phyloP scores from a whole-genome alignment of 2,888 invertebrate genomes.

The Scaptomyza parva region DNA sequence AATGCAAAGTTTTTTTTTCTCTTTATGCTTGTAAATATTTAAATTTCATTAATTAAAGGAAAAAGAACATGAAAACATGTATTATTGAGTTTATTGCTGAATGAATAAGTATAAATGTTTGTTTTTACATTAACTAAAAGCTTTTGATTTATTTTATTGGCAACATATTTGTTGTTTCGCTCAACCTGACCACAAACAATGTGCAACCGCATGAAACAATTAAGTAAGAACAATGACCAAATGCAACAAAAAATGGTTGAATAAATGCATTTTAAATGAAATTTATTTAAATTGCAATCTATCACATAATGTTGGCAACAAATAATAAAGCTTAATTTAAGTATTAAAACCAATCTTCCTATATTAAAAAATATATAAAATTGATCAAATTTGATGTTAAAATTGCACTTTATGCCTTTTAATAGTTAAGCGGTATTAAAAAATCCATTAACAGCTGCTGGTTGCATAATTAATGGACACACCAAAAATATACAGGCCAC shows the following conservation, averaged over 20 bases:
- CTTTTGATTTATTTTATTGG: not conserved
- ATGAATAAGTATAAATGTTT: not conserved
- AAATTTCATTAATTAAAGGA: constrained; percentile 63
- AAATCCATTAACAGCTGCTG: constrained; percentile 49
- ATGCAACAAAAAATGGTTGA: constrained; percentile 26
- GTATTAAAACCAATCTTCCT: too few relatives aligned
- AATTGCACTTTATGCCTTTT: not conserved
- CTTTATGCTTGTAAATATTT: constrained; percentile 62
- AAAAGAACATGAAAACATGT: constrained; percentile 3
- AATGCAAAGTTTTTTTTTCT: constrained; percentile 42
- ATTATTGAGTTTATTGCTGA: not conserved
- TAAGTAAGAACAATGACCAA: constrained; percentile 45
- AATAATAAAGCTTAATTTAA: too few relatives aligned
- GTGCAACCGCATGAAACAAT: constrained; percentile 36
- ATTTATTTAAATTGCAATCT: constrained; percentile 32
- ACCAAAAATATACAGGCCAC: not conserved
- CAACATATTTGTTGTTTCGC: not conserved
- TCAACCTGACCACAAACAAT: constrained; percentile 34
- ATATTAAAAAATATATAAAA: too few relatives aligned
- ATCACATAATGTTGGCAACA: not conserved
- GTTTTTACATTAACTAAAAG: not conserved
- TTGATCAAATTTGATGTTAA: too few relatives aligned
- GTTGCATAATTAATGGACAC: constrained; percentile 50
- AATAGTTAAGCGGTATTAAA: constrained; percentile 29
- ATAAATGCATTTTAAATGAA: constrained; percentile 75